Conservation (phyloP, 2,113 vertebrate species). For the Centrocercus urophasianus region DNA sequence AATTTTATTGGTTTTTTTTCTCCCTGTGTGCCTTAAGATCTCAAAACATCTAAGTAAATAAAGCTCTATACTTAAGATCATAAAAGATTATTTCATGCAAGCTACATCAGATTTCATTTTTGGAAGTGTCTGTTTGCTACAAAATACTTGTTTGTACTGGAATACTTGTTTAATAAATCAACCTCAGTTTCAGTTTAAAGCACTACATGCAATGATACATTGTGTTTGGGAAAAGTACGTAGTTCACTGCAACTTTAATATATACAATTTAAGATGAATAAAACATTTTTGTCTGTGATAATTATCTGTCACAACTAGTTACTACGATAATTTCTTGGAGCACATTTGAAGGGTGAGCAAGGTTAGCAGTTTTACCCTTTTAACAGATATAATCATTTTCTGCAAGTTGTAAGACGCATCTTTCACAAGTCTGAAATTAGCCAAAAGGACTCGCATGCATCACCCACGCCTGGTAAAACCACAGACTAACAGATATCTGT, state of each 20-base stretch:
- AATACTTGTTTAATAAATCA: too few relatives aligned
- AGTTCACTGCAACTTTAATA: neutral
- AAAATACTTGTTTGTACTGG: neutral
- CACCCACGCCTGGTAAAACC: neutral
- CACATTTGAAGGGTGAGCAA: neutral
- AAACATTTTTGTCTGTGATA: neutral
- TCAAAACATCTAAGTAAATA: neutral
- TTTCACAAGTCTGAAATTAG: neutral
- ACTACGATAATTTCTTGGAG: neutral
- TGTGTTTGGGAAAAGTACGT: neutral
- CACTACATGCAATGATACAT: neutral
- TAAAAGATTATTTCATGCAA: neutral
- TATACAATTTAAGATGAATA: neutral
- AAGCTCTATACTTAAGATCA: neutral
- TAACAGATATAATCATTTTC: neutral
- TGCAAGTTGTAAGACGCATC: neutral
- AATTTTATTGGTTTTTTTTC: neutral
- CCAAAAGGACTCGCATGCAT: neutral
- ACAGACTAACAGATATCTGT: neutral
- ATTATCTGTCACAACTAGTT: neutral
- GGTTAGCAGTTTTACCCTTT: neutral
- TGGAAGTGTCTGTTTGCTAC: neutral
- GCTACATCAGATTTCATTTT: neutral
- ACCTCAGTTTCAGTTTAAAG: neutral
- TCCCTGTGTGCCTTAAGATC: too few relatives aligned